Percentiles rank a stretch among this genome's conserved stretches.
These are phyloP conservation scores for Paraescarpia echinospica DNA, from an alignment of 1,140 invertebrate species.

Conservation along the genomic window DNA sequence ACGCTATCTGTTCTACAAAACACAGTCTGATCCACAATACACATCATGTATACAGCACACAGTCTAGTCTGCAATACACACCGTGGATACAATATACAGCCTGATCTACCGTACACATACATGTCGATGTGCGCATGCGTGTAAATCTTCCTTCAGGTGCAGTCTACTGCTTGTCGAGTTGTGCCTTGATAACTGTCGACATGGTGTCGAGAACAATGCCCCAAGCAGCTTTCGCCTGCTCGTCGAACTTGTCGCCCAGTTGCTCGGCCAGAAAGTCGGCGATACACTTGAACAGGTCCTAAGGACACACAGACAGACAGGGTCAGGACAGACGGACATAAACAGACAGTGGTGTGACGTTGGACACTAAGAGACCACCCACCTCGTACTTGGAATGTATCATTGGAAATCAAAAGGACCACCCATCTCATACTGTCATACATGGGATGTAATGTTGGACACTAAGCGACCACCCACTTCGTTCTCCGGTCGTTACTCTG, in stretches of 20 bases:
- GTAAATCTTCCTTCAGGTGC: not conserved
- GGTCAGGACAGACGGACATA: not conserved
- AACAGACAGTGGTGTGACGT: not conserved
- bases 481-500: too few species aligned
- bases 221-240: not conserved
- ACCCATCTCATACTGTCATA: too few species aligned
- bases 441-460: too few species aligned
- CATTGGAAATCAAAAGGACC: too few species aligned
- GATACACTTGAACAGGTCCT: not conserved
- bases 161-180: not conserved
- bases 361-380: too few species aligned
- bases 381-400: too few species aligned
- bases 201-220: not conserved
- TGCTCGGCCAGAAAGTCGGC: not conserved
- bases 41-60: not conserved
- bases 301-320: not conserved
- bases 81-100: not conserved
- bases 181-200: not conserved
- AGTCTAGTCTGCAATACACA: not conserved
- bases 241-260: not conserved
- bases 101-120: not conserved
- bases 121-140: not conserved
- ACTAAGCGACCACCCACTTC: too few species aligned
- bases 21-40: not conserved
- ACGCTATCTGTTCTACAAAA: not conserved